A percentile compares a stretch with the other conserved stretches of the same genome.
These are phyloP conservation scores for Helicoverpa armigera DNA, from an alignment of 1,140 invertebrate species.

Conservation along the genomic window DNA sequence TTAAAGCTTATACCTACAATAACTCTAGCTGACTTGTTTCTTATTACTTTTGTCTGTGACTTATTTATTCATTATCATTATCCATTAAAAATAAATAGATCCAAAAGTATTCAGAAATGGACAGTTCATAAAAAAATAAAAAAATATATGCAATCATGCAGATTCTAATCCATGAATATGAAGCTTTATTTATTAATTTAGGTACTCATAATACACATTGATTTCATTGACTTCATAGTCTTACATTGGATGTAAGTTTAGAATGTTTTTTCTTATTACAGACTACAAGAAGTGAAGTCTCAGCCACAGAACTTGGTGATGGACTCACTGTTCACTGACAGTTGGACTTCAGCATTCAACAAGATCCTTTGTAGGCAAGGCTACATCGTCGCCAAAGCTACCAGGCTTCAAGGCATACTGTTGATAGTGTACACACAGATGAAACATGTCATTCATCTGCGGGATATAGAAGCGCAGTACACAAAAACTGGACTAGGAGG, in stretches of 20 bases:
- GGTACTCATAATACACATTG: background rate
- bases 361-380: slow-evolving; percentile 90
- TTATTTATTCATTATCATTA: too few relatives aligned
- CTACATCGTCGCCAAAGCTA: slow-evolving; percentile 92
- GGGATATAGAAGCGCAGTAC: slow-evolving; percentile 94
- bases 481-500: slow-evolving; percentile 96
- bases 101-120: too few relatives aligned
- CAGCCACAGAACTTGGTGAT: slow-evolving; percentile 94
- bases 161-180: too few relatives aligned
- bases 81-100: too few relatives aligned
- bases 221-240: background rate
- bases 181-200: too few relatives aligned
- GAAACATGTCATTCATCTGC: slow-evolving; percentile 92
- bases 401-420: slow-evolving; percentile 93
- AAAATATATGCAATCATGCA: too few relatives aligned
- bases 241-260: too few relatives aligned
- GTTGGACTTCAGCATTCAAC: slow-evolving; percentile 93
- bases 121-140: too few relatives aligned
- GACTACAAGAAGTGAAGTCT: slow-evolving; percentile 96
- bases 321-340: slow-evolving; percentile 93
- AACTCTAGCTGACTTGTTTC: too few relatives aligned
- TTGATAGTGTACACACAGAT: slow-evolving; percentile 92
- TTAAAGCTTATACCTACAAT: too few relatives aligned
- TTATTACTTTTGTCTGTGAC: too few relatives aligned
- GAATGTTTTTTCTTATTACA: too few relatives aligned